These are phyloP conservation scores for Lymantria dispar DNA, from an alignment of 2,888 invertebrate species.

Conservation along the genomic window DNA sequence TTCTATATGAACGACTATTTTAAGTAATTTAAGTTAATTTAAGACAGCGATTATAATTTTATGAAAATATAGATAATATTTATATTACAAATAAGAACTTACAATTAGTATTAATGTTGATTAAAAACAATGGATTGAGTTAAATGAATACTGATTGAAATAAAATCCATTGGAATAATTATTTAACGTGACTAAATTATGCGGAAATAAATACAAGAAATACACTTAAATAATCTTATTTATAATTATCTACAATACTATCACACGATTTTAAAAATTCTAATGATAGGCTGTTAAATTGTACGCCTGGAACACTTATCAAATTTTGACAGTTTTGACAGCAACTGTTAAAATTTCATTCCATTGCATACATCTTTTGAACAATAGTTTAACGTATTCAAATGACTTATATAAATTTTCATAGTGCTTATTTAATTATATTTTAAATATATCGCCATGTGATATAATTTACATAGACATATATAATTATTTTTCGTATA, in stretches of 20 bases:
- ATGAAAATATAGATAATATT: constrained; percentile 72
- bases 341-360: constrained; percentile 9
- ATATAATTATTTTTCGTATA: too few relatives aligned
- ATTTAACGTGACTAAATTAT: constrained; percentile 28
- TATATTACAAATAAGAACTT: constrained; percentile 56
- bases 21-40: constrained; percentile 48
- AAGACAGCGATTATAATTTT: constrained; percentile 48
- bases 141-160: constrained; percentile 65
- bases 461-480: too few relatives aligned
- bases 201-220: constrained; percentile 33
- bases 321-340: constrained; percentile 14
- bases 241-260: constrained; percentile 50
- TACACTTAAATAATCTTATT: constrained; percentile 26
- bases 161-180: constrained; percentile 49
- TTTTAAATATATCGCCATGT: not conserved
- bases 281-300: constrained; percentile 19
- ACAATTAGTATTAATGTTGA: constrained; percentile 46
- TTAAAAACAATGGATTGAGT: constrained; percentile 40
- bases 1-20: constrained; percentile 54
- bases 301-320: constrained; percentile 8
- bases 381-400: constrained; percentile 4
- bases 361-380: constrained; percentile 1
- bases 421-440: too few relatives aligned
- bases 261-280: constrained; percentile 47
- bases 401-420: too few relatives aligned